Conservation (phyloP, 2,113 vertebrate genomes). For the Cyrtonyx montezumae region DNA sequence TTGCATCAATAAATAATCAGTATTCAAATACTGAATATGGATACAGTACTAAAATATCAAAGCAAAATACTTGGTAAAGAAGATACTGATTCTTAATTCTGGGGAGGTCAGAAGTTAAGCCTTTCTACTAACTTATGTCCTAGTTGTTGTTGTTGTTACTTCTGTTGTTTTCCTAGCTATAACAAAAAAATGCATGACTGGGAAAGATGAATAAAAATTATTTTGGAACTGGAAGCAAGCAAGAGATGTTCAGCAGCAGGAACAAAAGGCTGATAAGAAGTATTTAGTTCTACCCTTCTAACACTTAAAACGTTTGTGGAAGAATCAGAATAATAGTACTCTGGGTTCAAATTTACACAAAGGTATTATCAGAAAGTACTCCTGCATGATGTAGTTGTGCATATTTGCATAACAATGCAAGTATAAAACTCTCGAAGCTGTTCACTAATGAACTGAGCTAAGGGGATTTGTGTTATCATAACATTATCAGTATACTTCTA, state of each 20-base stretch:
- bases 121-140: background rate
- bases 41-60: background rate
- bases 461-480: rapidly evolving
- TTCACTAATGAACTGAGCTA: background rate
- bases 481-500: background rate
- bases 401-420: background rate
- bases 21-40: background rate
- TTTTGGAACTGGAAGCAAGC: background rate
- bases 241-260: rapidly evolving
- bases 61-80: background rate
- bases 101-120: background rate
- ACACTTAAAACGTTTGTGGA: background rate
- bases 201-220: background rate
- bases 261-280: background rate
- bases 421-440: background rate
- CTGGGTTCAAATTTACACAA: background rate
- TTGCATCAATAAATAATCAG: background rate
- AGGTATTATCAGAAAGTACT: background rate
- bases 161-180: background rate
- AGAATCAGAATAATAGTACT: background rate
- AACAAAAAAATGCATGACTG: background rate
- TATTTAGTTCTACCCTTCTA: background rate
- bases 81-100: background rate
- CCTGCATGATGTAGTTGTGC: background rate
- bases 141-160: no score